These are phyloP conservation scores for Drosophila recens DNA, from an alignment of 2,888 invertebrate species.

Conservation along the genomic window DNA sequence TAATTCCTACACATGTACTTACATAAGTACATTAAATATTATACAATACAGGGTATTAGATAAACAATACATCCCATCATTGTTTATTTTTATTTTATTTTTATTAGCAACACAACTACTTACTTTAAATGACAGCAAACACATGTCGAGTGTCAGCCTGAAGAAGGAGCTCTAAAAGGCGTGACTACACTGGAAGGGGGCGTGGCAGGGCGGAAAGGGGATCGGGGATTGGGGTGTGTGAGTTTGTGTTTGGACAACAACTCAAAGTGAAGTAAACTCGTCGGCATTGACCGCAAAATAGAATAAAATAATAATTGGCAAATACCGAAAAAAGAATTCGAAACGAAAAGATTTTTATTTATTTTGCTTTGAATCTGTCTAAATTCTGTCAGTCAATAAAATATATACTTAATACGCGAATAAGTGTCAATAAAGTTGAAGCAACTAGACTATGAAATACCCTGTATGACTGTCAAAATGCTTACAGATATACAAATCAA, in stretches of 20 bases:
- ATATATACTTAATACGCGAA: constrained; percentile 20
- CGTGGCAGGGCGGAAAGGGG: background rate
- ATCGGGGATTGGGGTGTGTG: background rate
- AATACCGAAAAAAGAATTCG: constrained; percentile 39
- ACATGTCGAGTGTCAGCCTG: constrained; percentile 52
- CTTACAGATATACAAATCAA: no score
- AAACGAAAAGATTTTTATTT: constrained; percentile 22
- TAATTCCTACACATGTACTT: background rate
- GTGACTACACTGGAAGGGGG: constrained; percentile 1
- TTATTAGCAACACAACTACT: constrained; percentile 30
- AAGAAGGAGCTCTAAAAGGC: constrained; percentile 9
- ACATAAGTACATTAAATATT: background rate
- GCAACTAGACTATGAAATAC: background rate
- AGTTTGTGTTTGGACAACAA: constrained; percentile 12
- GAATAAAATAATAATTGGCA: constrained; percentile 20
- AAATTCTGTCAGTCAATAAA: constrained; percentile 24
- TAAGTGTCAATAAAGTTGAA: background rate
- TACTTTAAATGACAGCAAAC: constrained; percentile 48
- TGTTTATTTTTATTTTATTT: background rate
- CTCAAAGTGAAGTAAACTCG: constrained; percentile 35
- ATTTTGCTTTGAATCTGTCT: constrained; percentile 2
- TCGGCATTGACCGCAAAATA: constrained; percentile 80
- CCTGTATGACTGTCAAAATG: no score
- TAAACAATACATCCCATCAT: no score
- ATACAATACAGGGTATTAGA: constrained; percentile 1